These are phyloP conservation scores for Pseudochirops cupreus DNA, from an alignment of 2,797 vertebrate species.

Conservation along the genomic window DNA sequence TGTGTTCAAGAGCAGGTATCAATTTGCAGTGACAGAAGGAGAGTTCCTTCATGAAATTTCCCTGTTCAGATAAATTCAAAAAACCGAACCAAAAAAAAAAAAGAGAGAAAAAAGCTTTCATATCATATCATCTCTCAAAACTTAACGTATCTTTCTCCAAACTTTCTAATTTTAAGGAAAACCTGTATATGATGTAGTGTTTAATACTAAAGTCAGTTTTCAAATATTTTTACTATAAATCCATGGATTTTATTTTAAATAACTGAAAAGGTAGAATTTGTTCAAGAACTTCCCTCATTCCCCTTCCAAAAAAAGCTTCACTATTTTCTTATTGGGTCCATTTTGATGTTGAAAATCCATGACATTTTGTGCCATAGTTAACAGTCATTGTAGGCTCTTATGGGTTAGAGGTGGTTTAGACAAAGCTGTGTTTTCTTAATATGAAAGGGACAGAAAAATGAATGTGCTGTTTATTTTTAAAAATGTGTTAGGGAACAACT, in stretches of 20 bases:
- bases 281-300: background rate
- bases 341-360: constrained; percentile 52
- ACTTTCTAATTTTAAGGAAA: constrained; percentile 62
- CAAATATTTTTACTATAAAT: constrained; percentile 52
- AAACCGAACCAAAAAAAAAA: constrained; percentile 67
- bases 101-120: constrained; percentile 51
- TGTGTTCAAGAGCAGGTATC: constrained; percentile 50
- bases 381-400: constrained; percentile 12
- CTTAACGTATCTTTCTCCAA: constrained; percentile 46
- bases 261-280: background rate
- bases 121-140: constrained; percentile 53
- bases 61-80: constrained; percentile 75
- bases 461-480: constrained; percentile 26
- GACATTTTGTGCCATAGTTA: constrained; percentile 47
- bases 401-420: background rate
- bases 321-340: constrained; percentile 57
- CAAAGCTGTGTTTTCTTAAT: constrained; percentile 12
- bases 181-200: background rate
- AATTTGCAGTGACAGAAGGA: constrained; percentile 55
- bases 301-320: constrained; percentile 25
- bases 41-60: constrained; percentile 57
- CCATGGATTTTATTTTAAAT: background rate
- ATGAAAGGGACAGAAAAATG: constrained; percentile 50
- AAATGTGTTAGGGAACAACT: constrained; percentile 21
- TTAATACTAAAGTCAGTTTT: constrained; percentile 50